Conservation (phyloP, 2,888 invertebrate genomes). For the Rhagonycha fulva region DNA sequence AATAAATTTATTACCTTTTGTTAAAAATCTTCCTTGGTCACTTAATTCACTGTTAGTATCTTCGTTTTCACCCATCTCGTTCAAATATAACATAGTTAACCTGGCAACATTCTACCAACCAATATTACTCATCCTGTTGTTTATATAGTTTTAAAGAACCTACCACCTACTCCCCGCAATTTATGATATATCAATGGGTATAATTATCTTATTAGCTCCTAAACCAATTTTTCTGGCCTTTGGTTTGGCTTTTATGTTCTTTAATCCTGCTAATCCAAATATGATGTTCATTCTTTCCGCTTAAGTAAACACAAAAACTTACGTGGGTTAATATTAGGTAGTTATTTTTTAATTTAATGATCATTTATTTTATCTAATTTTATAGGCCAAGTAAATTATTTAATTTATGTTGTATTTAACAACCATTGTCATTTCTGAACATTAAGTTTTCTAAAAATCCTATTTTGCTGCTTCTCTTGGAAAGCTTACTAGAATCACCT, state of each 20-base stretch:
- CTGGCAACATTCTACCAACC: slow-evolving; percentile 17
- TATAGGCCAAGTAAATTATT: slow-evolving; percentile 18
- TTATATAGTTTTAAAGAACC: slow-evolving; percentile 27
- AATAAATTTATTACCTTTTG: slow-evolving; percentile 60
- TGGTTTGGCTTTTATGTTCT: slow-evolving; percentile 14
- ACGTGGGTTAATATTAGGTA: slow-evolving; percentile 13
- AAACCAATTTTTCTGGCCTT: slow-evolving; percentile 21
- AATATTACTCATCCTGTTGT: slow-evolving; percentile 20
- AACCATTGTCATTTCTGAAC: not conserved
- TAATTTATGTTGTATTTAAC: slow-evolving; percentile 11
- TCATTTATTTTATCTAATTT: slow-evolving; percentile 15
- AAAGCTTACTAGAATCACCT: not conserved
- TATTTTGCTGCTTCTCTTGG: not conserved
- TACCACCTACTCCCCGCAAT: slow-evolving; percentile 25
- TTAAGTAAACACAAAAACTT: not conserved
- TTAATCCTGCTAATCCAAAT: slow-evolving; percentile 2
- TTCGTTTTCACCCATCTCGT: slow-evolving; percentile 66
- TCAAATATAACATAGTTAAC: slow-evolving; percentile 43
- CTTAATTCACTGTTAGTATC: slow-evolving; percentile 79
- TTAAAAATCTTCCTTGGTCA: slow-evolving; percentile 71
- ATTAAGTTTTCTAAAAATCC: not conserved
- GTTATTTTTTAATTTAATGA: slow-evolving; percentile 17
- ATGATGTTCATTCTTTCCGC: slow-evolving; percentile 6
- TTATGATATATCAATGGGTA: slow-evolving; percentile 21
- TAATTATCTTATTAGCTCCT: slow-evolving; percentile 30